phyloP scores from a whole-genome alignment of 2,797 vertebrate genomes.

The Knipowitschia caucasica region DNA sequence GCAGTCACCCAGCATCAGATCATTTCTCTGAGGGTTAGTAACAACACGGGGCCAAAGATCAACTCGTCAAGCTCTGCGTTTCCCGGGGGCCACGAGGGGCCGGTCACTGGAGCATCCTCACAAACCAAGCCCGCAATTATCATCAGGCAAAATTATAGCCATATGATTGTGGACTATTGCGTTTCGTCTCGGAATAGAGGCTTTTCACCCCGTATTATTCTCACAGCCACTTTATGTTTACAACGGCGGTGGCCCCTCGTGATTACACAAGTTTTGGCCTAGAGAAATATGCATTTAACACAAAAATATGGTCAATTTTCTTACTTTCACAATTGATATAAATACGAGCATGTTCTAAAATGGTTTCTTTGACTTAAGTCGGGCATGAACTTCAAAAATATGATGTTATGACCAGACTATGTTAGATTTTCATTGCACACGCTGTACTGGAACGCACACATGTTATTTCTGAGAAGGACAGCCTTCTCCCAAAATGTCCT shows the following conservation, averaged over 20 bases:
- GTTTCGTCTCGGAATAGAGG: constrained; percentile 46
- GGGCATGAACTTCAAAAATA: too few relatives aligned
- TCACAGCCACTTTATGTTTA: neutral
- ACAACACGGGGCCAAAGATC: constrained; percentile 34
- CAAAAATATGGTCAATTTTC: too few relatives aligned
- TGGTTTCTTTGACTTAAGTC: too few relatives aligned
- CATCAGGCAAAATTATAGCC: constrained; percentile 69
- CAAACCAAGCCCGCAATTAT: constrained; percentile 64
- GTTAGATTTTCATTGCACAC: too few relatives aligned
- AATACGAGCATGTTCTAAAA: too few relatives aligned
- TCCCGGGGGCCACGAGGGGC: constrained; percentile 18
- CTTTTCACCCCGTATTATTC: constrained; percentile 19
- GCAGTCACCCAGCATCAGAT: constrained; percentile 12
- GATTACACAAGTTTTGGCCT: neutral
- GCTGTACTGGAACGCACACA: too few relatives aligned
- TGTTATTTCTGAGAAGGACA: too few relatives aligned
- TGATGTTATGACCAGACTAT: too few relatives aligned
- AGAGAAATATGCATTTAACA: neutral
- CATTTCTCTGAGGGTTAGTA: constrained; percentile 4
- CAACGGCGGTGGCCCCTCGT: neutral
- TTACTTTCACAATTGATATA: too few relatives aligned
- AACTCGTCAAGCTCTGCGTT: constrained; percentile 5
- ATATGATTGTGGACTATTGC: constrained; percentile 66
- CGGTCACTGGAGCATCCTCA: constrained; percentile 37
- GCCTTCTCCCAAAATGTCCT: too few relatives aligned